Base-by-base conservation (phyloP, 2,113 vertebrate genomes). In the Apus apus region DNA sequence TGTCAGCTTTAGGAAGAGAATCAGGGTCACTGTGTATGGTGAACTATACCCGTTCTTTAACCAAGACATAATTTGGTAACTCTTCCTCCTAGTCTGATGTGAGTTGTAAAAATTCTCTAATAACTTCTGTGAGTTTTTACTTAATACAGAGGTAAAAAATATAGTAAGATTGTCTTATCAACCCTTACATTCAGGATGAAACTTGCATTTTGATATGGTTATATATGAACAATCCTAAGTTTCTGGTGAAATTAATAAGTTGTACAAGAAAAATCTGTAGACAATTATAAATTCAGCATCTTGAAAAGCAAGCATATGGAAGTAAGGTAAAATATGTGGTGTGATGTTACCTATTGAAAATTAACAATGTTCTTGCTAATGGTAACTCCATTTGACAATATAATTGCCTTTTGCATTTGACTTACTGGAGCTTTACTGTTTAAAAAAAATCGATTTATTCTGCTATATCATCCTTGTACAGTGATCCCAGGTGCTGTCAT, bases 371-470 rank as follows among this genome's bases (percentile, higher is more conserved):
- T 46, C 3, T 40, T 91, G 53, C 40, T 82, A 89, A 34, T 18
- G 26, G 36, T 85, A 78, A 34, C 29, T 21, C 22, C 4, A 5
- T 87, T 91, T 92, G 87, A 91, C 62, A 89, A 72, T 91, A 87
- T 89, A 91, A 91, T 93, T 94, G 45, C 77, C 51, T 92, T 79
- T 38, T 68, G 40, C 62, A 12, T 75, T 94, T 61, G 62, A 62
- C n/a, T 94, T 87, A 29, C 6, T 40, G 73, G 87, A 92, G 34
- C 61, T 89, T 72, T 87, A 60, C 26, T 76, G 10, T 73, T 96
- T 93, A 53, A 94, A 93, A 93, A 38, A 85, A 21, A 22, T 20
- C 11, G 8, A 6, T 79, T 88, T 87, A 89, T 94, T 96, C 40
- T 85, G 27, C 89, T 91, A 54, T 1, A n/a, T 40, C 26, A n/a